Conservation (phyloP, 2,888 invertebrate genomes). For the Carterocephalus palaemon region DNA sequence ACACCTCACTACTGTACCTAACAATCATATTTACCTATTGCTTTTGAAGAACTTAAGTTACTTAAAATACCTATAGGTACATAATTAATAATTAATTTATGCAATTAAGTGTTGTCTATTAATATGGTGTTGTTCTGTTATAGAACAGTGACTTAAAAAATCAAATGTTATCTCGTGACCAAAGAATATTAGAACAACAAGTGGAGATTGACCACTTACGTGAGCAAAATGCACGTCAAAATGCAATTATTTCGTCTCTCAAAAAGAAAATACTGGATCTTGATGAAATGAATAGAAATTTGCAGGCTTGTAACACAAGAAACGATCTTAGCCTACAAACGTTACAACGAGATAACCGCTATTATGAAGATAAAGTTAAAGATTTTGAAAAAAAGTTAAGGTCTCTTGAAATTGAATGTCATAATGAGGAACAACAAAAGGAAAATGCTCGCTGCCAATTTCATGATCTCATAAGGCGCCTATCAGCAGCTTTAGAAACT, state of each 20-base stretch:
- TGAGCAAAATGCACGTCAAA: slow-evolving; percentile 90
- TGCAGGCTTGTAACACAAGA: slow-evolving; percentile 80
- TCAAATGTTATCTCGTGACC: slow-evolving; percentile 84
- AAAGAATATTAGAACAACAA: slow-evolving; percentile 86
- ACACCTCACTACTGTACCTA: no score
- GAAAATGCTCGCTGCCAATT: slow-evolving; percentile 83
- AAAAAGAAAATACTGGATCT: slow-evolving; percentile 88
- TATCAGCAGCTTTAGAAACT: slow-evolving; percentile 84
- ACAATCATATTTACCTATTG: no score
- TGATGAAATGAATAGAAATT: slow-evolving; percentile 86
- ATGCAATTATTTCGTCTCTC: slow-evolving; percentile 87
- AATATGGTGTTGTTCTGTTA: slow-evolving; percentile 31
- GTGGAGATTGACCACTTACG: slow-evolving; percentile 88
- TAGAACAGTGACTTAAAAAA: slow-evolving; percentile 85
- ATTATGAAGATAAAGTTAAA: slow-evolving; percentile 86
- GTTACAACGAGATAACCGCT: slow-evolving; percentile 84
- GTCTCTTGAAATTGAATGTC: slow-evolving; percentile 84
- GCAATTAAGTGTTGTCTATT: not conserved
- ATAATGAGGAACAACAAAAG: slow-evolving; percentile 86
- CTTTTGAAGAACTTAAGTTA: no score
- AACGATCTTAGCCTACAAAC: slow-evolving; percentile 86
- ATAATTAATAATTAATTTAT: not conserved
- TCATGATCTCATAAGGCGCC: slow-evolving; percentile 84
- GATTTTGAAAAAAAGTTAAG: slow-evolving; percentile 87
- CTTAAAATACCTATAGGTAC: no score